phyloP scores from a whole-genome alignment of 2,113 vertebrate species.

The Lophochroa leadbeateri region DNA sequence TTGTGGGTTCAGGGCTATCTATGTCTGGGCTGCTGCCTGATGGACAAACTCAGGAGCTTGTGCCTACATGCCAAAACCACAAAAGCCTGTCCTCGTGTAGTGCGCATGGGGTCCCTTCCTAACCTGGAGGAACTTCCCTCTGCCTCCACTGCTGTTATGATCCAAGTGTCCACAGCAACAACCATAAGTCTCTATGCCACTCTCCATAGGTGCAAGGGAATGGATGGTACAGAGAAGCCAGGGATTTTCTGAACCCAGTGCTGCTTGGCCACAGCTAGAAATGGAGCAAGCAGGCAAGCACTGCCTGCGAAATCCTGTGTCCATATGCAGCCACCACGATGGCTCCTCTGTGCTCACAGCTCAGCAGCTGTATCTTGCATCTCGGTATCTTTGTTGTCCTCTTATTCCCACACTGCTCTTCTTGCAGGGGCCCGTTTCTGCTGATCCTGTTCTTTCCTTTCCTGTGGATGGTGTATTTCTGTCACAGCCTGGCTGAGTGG shows the following conservation, averaged over 20 bases:
- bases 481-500: background rate
- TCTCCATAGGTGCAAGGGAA: rapidly evolving
- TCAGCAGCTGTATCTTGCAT: background rate
- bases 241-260: rapidly evolving
- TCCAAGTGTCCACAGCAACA: background rate
- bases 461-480: background rate
- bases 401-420: background rate
- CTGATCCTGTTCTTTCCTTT: background rate
- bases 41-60: background rate
- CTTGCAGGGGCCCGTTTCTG: background rate
- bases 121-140: background rate
- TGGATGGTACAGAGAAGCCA: background rate
- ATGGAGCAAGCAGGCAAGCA: background rate
- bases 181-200: background rate
- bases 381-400: background rate
- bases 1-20: background rate
- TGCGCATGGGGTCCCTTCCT: background rate
- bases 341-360: rapidly evolving
- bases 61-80: background rate
- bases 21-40: background rate
- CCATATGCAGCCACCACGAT: rapidly evolving
- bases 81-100: rapidly evolving
- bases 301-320: background rate
- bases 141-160: background rate
- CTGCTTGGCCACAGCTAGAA: background rate